Evolutionary conservation across 30 jellyfish, hydroid and myxozoan species (phyloP).

Genomic region (Hydractinia echinata): DNA sequence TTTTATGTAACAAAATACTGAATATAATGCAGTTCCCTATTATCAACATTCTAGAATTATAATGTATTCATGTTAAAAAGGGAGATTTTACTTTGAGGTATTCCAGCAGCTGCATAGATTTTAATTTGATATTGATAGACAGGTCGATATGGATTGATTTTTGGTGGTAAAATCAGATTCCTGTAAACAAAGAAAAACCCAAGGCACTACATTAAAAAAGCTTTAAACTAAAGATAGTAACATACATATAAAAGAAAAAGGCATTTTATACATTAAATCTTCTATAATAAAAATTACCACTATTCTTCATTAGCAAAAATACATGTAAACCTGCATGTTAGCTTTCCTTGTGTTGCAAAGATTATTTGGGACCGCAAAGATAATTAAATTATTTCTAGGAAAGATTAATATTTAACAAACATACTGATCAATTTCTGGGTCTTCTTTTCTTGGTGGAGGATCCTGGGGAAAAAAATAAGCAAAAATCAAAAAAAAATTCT

Average conservation of each 20-base stretch:
- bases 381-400: no score
- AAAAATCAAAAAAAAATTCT: neutral
- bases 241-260: neutral
- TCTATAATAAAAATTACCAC: no score
- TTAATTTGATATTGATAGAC: constrained; percentile 76
- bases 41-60: neutral
- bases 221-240: neutral
- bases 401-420: neutral
- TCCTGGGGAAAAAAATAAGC: constrained; percentile 40
- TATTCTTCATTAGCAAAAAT: no score
- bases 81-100: constrained; percentile 76
- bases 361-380: no score
- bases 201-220: neutral
- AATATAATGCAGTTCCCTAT: neutral
- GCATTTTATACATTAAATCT: neutral
- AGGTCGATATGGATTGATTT: constrained; percentile 80
- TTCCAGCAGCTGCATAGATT: constrained; percentile 84
- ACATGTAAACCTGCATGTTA: no score
- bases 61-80: neutral
- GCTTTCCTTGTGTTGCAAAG: no score
- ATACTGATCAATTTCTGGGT: constrained; percentile 86
- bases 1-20: no score
- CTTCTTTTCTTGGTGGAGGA: constrained; percentile 91
- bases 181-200: constrained; percentile 31
- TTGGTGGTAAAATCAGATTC: constrained; percentile 80